Percentiles rank a stretch among this genome's conserved stretches.
Evolutionary conservation across 2,113 vertebrate genomes (phyloP).

Genomic region (Baryphthengus martii): DNA sequence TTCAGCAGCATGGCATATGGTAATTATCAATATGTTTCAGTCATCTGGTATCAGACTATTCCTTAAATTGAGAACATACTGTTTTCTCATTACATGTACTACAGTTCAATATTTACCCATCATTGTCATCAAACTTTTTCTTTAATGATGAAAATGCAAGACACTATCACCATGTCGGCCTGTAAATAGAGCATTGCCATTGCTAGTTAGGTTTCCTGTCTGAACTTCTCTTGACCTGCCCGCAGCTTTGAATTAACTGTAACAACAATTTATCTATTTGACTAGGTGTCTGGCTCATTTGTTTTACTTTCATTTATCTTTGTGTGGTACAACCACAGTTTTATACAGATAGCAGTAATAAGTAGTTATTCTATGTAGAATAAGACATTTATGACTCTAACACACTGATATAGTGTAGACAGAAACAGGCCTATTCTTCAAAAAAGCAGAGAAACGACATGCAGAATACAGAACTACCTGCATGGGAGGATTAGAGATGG

Average conservation of each 20-base stretch:
- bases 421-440: not conserved
- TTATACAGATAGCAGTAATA: not conserved
- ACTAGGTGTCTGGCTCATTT: not conserved
- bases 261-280: not conserved
- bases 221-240: not conserved
- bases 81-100: not conserved
- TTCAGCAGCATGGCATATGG: not conserved
- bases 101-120: not conserved
- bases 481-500: not conserved
- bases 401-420: accelerated
- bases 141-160: not conserved
- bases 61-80: not conserved
- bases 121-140: not conserved
- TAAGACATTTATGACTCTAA: not conserved
- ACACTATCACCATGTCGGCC: not conserved
- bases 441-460: no score
- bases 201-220: not conserved
- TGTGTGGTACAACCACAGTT: not conserved
- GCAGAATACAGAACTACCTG: no score
- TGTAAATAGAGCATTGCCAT: not conserved
- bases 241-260: not conserved
- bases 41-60: not conserved
- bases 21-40: not conserved
- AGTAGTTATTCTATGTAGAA: not conserved
- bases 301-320: not conserved